Percentiles rank a stretch among this genome's conserved stretches.
phyloP scores from a whole-genome alignment of 92 coral and sea anemone species.

The Porites lobata region DNA sequence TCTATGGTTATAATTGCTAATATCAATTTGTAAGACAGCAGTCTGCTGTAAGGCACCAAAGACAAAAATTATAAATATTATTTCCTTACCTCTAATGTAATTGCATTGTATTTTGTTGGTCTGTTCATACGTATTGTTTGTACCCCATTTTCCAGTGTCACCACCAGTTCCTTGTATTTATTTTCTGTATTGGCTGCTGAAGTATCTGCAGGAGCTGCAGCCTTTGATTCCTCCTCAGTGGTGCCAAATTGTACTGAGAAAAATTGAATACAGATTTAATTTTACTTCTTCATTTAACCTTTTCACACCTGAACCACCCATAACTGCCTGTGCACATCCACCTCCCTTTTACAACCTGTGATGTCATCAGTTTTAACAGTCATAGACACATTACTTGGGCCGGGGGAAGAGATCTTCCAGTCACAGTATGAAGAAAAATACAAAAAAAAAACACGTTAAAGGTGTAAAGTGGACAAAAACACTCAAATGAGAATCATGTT shows the following conservation, averaged over 20 bases:
- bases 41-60: too few relatives aligned
- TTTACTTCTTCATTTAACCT: neutral
- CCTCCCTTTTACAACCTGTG: neutral
- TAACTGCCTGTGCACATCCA: too few relatives aligned
- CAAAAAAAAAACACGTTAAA: too few relatives aligned
- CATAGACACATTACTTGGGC: too few relatives aligned
- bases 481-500: too few relatives aligned
- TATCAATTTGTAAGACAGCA: too few relatives aligned
- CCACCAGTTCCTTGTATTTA: conserved; percentile 76
- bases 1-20: neutral
- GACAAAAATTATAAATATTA: neutral
- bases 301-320: too few relatives aligned
- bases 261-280: neutral
- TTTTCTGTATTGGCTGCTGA: conserved; percentile 42
- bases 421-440: too few relatives aligned
- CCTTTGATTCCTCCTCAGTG: conserved; percentile 45
- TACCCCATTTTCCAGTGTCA: conserved; percentile 82
- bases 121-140: conserved; percentile 89
- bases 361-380: neutral
- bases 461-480: too few relatives aligned
- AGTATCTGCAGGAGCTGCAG: conserved; percentile 36
- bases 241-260: conserved; percentile 35
- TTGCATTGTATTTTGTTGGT: conserved; percentile 92
- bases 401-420: too few relatives aligned
- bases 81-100: conserved; percentile 86